Percentiles rank a stretch among this genome's conserved stretches.
Evolutionary conservation across 2,113 vertebrate species (phyloP).

Genomic region (Conger conger): DNA sequence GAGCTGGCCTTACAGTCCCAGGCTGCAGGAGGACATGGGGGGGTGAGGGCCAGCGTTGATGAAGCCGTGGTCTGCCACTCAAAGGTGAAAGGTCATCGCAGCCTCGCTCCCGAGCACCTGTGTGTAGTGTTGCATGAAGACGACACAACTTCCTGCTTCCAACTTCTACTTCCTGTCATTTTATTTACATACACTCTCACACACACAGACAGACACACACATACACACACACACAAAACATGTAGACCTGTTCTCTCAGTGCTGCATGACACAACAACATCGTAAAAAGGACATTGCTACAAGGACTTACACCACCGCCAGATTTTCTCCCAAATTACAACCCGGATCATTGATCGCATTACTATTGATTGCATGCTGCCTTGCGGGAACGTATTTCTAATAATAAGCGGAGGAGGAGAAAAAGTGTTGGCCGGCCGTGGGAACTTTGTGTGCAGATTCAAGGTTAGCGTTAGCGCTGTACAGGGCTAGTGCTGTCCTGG

Average conservation of each 20-base stretch:
- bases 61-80: not conserved
- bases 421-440: not conserved
- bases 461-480: not conserved
- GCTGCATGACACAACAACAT: not conserved
- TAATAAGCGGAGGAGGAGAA: not conserved
- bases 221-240: not conserved
- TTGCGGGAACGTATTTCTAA: not conserved
- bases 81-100: not conserved
- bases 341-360: not conserved
- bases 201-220: not conserved
- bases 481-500: not conserved
- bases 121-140: not conserved
- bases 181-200: not conserved
- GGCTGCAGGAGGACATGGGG: not conserved
- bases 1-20: not conserved
- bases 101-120: no score
- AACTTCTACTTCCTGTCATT: not conserved
- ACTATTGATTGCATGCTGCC: not conserved
- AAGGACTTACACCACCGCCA: not conserved
- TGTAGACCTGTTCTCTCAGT: not conserved
- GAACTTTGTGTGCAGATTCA: not conserved
- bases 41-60: not conserved
- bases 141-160: not conserved
- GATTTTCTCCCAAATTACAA: not conserved
- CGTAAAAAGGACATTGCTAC: not conserved